Evolutionary conservation across 2,797 vertebrate species (phyloP).

Genomic region (Leuciscus waleckii): DNA sequence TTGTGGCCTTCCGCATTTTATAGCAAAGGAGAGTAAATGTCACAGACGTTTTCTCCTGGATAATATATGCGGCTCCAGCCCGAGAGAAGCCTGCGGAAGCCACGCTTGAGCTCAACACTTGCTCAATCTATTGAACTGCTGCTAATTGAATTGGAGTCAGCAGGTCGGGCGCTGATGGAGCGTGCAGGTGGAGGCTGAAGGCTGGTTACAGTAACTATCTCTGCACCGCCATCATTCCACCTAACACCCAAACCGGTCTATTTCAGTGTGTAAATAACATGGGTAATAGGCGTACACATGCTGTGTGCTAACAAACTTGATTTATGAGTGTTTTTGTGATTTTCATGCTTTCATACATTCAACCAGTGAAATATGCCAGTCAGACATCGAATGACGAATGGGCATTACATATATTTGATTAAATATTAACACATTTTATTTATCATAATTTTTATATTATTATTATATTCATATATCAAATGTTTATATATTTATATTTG

Average conservation of each 20-base stretch:
- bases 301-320: slow-evolving; percentile 51
- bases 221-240: slow-evolving; percentile 57
- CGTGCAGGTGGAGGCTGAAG: slow-evolving; percentile 53
- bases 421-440: neutral
- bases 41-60: neutral
- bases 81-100: slow-evolving; percentile 27
- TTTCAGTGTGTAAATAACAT: slow-evolving; percentile 74
- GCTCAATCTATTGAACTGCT: slow-evolving; percentile 65
- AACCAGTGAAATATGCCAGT: neutral
- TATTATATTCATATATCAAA: neutral
- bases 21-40: slow-evolving; percentile 27
- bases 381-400: neutral
- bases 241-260: slow-evolving; percentile 23
- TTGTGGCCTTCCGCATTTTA: slow-evolving; percentile 24
- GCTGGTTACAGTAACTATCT: slow-evolving; percentile 60
- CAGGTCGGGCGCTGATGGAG: slow-evolving; percentile 64
- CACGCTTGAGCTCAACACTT: slow-evolving; percentile 56
- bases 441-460: neutral
- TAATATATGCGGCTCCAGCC: slow-evolving; percentile 23
- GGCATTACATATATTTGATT: neutral
- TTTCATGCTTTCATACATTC: neutral
- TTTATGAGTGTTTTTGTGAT: slow-evolving; percentile 52
- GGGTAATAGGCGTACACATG: slow-evolving; percentile 67
- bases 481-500: too few species aligned
- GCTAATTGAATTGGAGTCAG: slow-evolving; percentile 67